Evolutionary conservation across 2,888 invertebrate genomes (phyloP).

Genomic region (Strigamia crassipes): DNA sequence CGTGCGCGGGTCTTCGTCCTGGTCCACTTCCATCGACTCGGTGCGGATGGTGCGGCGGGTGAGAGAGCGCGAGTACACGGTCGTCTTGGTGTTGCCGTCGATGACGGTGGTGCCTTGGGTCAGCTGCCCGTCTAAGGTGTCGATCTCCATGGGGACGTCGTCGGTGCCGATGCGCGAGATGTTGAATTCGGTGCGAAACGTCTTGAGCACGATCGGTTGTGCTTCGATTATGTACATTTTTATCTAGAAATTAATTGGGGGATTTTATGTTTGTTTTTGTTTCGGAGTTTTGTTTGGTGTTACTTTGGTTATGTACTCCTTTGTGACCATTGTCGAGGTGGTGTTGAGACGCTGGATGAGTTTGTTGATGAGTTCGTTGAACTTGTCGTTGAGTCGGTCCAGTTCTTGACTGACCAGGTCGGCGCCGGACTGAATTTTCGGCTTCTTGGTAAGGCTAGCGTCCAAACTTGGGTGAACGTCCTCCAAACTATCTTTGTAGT

Average conservation of each 20-base stretch:
- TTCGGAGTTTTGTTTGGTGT: too few species aligned
- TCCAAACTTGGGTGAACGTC: slow-evolving; percentile 82
- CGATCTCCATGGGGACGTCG: slow-evolving; percentile 45
- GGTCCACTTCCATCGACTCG: slow-evolving; percentile 50
- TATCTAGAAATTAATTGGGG: neutral
- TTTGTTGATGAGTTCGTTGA: slow-evolving; percentile 65
- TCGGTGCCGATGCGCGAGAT: slow-evolving; percentile 61
- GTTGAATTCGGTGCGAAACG: slow-evolving; percentile 83
- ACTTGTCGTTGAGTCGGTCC: slow-evolving; percentile 79
- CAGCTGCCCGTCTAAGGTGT: neutral
- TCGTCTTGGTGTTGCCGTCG: slow-evolving; percentile 47
- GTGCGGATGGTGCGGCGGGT: slow-evolving; percentile 28
- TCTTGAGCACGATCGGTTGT: slow-evolving; percentile 56
- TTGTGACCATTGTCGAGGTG: slow-evolving; percentile 56
- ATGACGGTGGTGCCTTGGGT: neutral
- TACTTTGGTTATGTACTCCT: slow-evolving; percentile 41
- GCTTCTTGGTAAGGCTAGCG: slow-evolving; percentile 60
- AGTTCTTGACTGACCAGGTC: slow-evolving; percentile 76
- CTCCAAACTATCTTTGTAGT: slow-evolving; percentile 79
- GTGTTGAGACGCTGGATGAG: slow-evolving; percentile 67
- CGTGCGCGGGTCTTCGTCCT: slow-evolving; percentile 36
- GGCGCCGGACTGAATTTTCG: slow-evolving; percentile 64
- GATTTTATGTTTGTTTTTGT: too few species aligned
- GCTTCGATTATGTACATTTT: neutral
- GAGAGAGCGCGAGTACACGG: slow-evolving; percentile 7